phyloP scores from a whole-genome alignment of 2,888 invertebrate species.

The Dinocampus coccinellae region DNA sequence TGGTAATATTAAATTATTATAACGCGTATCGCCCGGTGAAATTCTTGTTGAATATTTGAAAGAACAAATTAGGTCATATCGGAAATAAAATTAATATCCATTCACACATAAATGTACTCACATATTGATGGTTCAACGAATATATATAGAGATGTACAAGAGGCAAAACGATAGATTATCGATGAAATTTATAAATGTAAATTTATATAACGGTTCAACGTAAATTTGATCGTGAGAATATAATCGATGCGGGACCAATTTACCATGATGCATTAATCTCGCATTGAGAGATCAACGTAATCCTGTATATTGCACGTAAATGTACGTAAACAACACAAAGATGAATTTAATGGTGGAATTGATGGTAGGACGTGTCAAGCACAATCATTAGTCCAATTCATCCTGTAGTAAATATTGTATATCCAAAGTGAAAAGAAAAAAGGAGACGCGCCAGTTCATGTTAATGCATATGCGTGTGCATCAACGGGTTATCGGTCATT shows the following conservation, averaged over 20 bases:
- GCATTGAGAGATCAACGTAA: not conserved
- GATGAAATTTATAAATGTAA: not conserved
- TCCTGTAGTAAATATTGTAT: no score
- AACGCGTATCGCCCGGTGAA: not conserved
- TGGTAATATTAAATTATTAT: not conserved
- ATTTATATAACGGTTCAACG: slow-evolving; percentile 42
- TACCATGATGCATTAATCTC: not conserved
- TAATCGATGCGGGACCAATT: slow-evolving; percentile 6
- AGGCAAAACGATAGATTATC: not conserved
- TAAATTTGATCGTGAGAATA: slow-evolving; percentile 47
- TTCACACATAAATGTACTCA: not conserved
- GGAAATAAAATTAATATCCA: slow-evolving; percentile 2
- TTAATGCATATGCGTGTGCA: no score
- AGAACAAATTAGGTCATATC: not conserved
- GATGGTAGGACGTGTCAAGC: not conserved
- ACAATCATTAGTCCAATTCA: slow-evolving; percentile 43
- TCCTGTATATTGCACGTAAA: not conserved
- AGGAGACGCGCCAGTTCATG: not conserved
- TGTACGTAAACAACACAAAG: not conserved
- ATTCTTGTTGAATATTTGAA: not conserved
- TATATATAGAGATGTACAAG: no score
- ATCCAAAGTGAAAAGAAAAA: not conserved
- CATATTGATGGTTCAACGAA: not conserved
- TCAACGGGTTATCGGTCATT: slow-evolving; percentile 52
- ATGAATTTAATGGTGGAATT: not conserved